Conservation (phyloP, 2,888 invertebrate species). For the Idaea straminata region DNA sequence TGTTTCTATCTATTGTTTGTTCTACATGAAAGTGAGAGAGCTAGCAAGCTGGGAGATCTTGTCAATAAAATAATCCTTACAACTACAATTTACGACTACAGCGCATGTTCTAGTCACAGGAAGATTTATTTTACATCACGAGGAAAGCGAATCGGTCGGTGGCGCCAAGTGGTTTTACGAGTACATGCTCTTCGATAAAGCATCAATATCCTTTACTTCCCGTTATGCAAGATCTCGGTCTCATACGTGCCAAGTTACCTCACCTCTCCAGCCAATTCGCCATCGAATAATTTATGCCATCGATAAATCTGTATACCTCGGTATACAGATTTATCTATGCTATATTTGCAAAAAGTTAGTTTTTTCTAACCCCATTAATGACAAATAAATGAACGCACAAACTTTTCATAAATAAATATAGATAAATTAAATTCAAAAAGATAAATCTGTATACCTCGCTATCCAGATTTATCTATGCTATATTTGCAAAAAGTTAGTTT, state of each 20-base stretch:
- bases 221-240: slow-evolving; percentile 30
- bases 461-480: no score
- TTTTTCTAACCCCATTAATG: no score
- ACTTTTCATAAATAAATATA: no score
- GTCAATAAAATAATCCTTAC: slow-evolving; percentile 24
- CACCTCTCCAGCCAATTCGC: slow-evolving; percentile 20
- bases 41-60: slow-evolving; percentile 8
- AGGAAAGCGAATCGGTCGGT: slow-evolving; percentile 24
- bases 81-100: slow-evolving; percentile 20
- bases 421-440: no score
- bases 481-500: no score
- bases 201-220: slow-evolving; percentile 45
- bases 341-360: no score
- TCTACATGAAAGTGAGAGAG: neutral
- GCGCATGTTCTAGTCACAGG: slow-evolving; percentile 22
- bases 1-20: neutral
- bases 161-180: slow-evolving; percentile 36
- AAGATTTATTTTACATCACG: slow-evolving; percentile 42
- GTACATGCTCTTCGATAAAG: slow-evolving; percentile 42
- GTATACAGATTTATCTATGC: no score
- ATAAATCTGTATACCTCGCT: no score
- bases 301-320: no score
- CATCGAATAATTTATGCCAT: slow-evolving; percentile 27
- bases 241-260: slow-evolving; percentile 13
- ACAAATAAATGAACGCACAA: no score